phyloP scores from a whole-genome alignment of 2,888 invertebrate species.

The Parnassius apollo region DNA sequence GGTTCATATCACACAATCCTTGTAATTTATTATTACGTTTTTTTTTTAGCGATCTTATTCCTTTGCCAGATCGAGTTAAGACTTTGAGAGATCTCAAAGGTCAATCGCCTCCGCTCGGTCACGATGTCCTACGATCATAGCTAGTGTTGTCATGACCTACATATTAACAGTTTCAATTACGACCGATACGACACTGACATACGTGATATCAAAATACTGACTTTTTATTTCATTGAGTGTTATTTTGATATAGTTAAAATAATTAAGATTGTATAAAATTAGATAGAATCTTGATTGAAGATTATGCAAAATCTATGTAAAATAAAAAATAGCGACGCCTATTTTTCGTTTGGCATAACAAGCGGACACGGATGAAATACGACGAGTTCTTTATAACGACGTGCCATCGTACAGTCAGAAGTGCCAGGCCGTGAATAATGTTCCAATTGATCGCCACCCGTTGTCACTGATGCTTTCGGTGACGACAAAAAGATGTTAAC shows the following conservation, averaged over 20 bases:
- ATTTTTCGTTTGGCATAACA: slow-evolving; percentile 41
- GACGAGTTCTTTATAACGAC: slow-evolving; percentile 40
- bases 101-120: slow-evolving; percentile 67
- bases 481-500: slow-evolving; percentile 58
- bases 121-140: slow-evolving; percentile 65
- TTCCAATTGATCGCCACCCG: slow-evolving; percentile 44
- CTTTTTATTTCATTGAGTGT: slow-evolving; percentile 1
- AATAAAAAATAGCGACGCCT: background rate
- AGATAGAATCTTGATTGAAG: slow-evolving; percentile 33
- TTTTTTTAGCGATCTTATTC: slow-evolving; percentile 42
- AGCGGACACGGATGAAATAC: slow-evolving; percentile 28
- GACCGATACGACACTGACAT: slow-evolving; percentile 39
- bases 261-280: background rate
- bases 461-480: slow-evolving; percentile 30
- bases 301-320: background rate
- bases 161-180: slow-evolving; percentile 69
- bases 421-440: slow-evolving; percentile 53
- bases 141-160: slow-evolving; percentile 70
- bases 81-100: slow-evolving; percentile 55
- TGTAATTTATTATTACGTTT: slow-evolving; percentile 22
- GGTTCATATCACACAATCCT: background rate
- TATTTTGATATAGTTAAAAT: background rate
- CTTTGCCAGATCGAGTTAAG: slow-evolving; percentile 49
- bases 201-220: slow-evolving; percentile 36
- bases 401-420: slow-evolving; percentile 43